phyloP scores from a whole-genome alignment of 2,888 invertebrate species.

The Nysson spinosus region DNA sequence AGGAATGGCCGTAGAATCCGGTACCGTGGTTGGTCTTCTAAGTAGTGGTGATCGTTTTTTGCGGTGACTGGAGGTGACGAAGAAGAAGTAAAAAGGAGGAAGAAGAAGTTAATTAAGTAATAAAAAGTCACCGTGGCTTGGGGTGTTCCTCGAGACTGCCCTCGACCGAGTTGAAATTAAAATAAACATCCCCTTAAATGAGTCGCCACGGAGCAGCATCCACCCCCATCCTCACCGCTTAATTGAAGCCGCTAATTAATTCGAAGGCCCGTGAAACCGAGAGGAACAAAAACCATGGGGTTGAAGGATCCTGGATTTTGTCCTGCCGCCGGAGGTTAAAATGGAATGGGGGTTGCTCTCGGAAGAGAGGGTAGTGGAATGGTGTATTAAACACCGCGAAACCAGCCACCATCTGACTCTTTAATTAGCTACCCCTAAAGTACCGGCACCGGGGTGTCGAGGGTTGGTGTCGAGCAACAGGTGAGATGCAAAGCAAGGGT shows the following conservation, averaged over 20 bases:
- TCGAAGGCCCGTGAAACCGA: constrained; percentile 72
- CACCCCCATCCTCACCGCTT: constrained; percentile 51
- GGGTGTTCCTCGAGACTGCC: constrained; percentile 30
- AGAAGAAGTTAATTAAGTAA: constrained; percentile 73
- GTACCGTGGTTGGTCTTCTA: constrained; percentile 8
- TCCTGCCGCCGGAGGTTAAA: constrained; percentile 34
- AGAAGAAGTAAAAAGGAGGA: constrained; percentile 39
- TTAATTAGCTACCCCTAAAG: constrained; percentile 72
- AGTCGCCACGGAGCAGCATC: constrained; percentile 61
- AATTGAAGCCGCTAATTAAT: constrained; percentile 73
- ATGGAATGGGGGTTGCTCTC: constrained; percentile 51
- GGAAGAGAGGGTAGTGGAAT: constrained; percentile 49
- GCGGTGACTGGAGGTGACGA: constrained; percentile 33
- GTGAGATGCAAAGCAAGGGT: constrained; percentile 77
- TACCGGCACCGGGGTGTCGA: constrained; percentile 67
- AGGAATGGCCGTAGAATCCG: constrained; percentile 3
- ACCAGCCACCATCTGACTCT: constrained; percentile 74
- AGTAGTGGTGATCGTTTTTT: constrained; percentile 13
- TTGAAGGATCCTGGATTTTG: constrained; percentile 42
- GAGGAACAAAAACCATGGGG: constrained; percentile 62
- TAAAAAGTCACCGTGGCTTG: constrained; percentile 70
- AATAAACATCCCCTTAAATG: constrained; percentile 76
- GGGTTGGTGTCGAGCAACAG: constrained; percentile 73
- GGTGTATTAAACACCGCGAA: constrained; percentile 73
- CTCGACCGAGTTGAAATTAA: constrained; percentile 68